These are phyloP conservation scores for Passer domesticus DNA, from an alignment of 2,113 vertebrate genomes.

Conservation along the genomic window DNA sequence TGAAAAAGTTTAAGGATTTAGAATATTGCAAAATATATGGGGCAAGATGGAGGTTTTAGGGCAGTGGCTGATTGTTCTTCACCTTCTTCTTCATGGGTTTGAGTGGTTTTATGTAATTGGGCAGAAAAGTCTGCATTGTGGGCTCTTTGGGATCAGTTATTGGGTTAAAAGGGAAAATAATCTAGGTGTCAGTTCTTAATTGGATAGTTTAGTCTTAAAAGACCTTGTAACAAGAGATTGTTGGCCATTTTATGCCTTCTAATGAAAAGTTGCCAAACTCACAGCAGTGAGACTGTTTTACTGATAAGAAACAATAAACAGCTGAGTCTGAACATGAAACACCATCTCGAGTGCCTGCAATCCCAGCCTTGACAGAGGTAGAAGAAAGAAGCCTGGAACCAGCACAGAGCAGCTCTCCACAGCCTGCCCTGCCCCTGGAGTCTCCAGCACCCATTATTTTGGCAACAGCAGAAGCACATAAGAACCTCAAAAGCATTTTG, in stretches of 20 bases:
- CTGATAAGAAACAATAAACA: background rate
- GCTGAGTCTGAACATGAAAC: background rate
- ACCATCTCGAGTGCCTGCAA: background rate
- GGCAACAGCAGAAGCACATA: background rate
- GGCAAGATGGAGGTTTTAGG: background rate
- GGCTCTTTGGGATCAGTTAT: background rate
- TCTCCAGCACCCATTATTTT: background rate
- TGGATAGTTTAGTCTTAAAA: background rate
- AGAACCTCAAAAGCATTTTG: background rate
- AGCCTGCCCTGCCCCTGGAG: accelerated
- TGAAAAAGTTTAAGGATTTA: background rate
- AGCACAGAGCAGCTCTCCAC: background rate
- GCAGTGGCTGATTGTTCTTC: background rate
- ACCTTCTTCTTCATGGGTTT: background rate
- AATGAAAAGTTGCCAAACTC: background rate
- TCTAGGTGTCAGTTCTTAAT: background rate
- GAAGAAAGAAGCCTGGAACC: background rate
- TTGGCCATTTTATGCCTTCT: background rate
- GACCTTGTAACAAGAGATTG: background rate
- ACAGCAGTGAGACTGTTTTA: background rate
- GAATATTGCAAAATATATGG: background rate
- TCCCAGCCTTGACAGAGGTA: background rate
- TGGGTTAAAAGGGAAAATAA: background rate
- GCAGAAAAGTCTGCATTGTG: background rate
- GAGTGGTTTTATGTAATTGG: background rate